These are phyloP conservation scores for Agonopterix arenella DNA, from an alignment of 2,888 invertebrate species.

Conservation along the genomic window DNA sequence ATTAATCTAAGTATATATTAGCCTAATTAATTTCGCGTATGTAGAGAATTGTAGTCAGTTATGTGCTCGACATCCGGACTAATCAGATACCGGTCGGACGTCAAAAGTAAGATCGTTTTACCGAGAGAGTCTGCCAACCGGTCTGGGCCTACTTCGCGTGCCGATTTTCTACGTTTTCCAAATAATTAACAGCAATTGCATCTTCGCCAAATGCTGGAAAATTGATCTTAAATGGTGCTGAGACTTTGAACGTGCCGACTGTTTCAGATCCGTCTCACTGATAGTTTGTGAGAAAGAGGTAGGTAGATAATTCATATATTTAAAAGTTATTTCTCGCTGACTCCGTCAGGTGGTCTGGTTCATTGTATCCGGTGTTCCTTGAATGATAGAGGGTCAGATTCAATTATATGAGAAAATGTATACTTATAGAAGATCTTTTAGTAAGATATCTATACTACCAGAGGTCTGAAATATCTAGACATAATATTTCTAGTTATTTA, in stretches of 20 bases:
- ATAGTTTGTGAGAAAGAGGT: too few species aligned
- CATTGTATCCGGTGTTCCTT: too few species aligned
- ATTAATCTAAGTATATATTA: neutral
- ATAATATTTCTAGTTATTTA: too few species aligned
- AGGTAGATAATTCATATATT: too few species aligned
- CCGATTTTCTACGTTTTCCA: constrained; percentile 16
- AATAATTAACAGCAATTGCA: constrained; percentile 14
- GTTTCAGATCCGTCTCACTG: neutral
- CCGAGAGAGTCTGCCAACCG: constrained; percentile 17
- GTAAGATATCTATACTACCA: too few species aligned
- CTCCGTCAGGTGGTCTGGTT: too few species aligned
- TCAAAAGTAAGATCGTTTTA: constrained; percentile 17
- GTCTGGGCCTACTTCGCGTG: constrained; percentile 6
- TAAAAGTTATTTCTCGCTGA: too few species aligned
- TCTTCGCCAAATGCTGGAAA: constrained; percentile 5
- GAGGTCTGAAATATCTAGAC: too few species aligned
- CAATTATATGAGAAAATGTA: too few species aligned
- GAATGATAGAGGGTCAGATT: too few species aligned
- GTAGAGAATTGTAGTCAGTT: neutral
- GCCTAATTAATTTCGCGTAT: too few species aligned
- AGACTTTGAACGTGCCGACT: constrained; percentile 1
- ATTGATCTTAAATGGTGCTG: neutral
- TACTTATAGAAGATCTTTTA: too few species aligned
- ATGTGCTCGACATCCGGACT: neutral
- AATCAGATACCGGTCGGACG: constrained; percentile 6